Evolutionary conservation across 2,113 vertebrate species (phyloP), one percentile per base, ranked within the genome.

Genomic region (Arizona elegans): DNA sequence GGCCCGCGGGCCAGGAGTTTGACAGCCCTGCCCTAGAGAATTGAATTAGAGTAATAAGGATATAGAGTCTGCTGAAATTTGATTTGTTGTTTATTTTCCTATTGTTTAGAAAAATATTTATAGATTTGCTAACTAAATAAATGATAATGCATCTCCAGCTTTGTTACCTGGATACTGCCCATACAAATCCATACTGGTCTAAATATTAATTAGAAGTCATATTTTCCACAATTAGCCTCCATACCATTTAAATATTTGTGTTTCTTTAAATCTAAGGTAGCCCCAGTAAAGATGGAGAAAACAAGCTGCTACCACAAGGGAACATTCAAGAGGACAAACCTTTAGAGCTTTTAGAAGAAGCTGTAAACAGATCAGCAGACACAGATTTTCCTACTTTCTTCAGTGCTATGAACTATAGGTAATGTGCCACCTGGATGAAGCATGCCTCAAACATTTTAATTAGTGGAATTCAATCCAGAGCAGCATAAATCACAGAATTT

Each of bases 321-420:
- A 94, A 90, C 92, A 94, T 93, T 95, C 92, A 91, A 92, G 96
- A 96, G 17, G 92, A 21, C 1, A 92, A 96, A 90, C 47, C 93
- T 53, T 89, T 95, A 88, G 96, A 95, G n/a, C 94, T 21, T 0
- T 95, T 86, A 70, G 81, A 26, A 0, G 17, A 92, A 93, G 95
- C 94, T 86, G 92, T 95, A 21, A 38, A 91, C 91, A 94, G 47
- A 54, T 92, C 92, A 58, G 94, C 96, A 96, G 96, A 97, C 96
- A 92, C 93, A 10, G 96, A 97, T 91, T 94, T 89, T 62, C 96
- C 98, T 52, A 99, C 99, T 29, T 99, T 99, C 98, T 99, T 99
- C 97, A 99, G 98, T 96, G 98, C 98, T 96, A 99, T 99, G 99
- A 98, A 98, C 95, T 98, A 99, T 97, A 99, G 99, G 99, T 99